Percentiles rank a stretch among this genome's conserved stretches.
Evolutionary conservation across 2,888 invertebrate genomes (phyloP).

Genomic region (Saturnia japonica): DNA sequence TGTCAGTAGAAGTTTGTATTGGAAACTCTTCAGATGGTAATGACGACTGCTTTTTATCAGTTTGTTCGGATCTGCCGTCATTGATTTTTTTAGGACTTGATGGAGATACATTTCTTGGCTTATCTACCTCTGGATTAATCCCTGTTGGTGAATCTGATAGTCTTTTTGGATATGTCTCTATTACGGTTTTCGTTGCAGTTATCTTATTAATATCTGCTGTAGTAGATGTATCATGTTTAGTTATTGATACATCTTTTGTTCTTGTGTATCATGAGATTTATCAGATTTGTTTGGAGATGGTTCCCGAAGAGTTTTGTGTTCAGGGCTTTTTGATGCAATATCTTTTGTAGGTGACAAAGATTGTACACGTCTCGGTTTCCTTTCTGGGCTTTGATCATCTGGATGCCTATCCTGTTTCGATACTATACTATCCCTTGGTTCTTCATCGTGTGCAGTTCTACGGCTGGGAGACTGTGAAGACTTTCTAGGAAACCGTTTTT

Average conservation of each 20-base stretch:
- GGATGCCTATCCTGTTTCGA: constrained; percentile 23
- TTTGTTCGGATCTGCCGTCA: not conserved
- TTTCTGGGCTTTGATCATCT: constrained; percentile 26
- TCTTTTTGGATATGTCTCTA: constrained; percentile 9
- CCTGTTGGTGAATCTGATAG: constrained; percentile 20
- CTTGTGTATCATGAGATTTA: not conserved
- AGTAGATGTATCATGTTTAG: constrained; percentile 8
- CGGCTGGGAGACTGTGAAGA: constrained; percentile 11
- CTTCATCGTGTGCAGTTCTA: not conserved
- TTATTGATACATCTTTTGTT: constrained; percentile 1
- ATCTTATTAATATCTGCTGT: constrained; percentile 6
- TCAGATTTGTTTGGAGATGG: constrained; percentile 10
- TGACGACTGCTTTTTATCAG: not conserved
- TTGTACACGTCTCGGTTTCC: constrained; percentile 23
- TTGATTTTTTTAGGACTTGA: constrained; percentile 14
- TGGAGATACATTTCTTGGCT: constrained; percentile 19
- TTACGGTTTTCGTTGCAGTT: not conserved
- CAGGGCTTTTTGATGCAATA: constrained; percentile 4
- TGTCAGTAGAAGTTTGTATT: constrained; percentile 1
- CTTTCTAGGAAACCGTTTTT: constrained; percentile 11
- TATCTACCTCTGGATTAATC: constrained; percentile 1
- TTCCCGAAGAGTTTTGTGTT: not conserved
- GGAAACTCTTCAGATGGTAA: not conserved
- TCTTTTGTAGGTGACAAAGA: constrained; percentile 24
- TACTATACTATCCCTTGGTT: constrained; percentile 23